Base-by-base conservation (phyloP, 2,797 vertebrate species). In the Hemitrygon akajei region DNA sequence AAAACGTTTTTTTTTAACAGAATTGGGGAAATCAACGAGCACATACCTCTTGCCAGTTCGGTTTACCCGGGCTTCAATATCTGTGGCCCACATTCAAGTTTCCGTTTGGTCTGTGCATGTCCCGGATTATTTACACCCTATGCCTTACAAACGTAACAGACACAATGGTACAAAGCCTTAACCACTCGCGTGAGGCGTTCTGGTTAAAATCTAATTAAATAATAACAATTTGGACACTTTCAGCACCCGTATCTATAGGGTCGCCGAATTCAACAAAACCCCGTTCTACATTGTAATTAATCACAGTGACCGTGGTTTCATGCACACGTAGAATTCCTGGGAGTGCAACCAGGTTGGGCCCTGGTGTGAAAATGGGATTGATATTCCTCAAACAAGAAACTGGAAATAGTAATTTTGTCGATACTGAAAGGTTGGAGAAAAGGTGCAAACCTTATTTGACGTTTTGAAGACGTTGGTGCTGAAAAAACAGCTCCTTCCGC, bases 71-170 rank as follows among this genome's bases (percentile, higher is more conserved):
- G 91, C 27, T 93, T n/a, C 91, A 93, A n/a, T 93, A 47, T 11
- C 91, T 16, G 71, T 58, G 56, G 5, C 66, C 91, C 34, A 69
- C 86, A 89, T 89, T 89, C 86, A 89, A 89, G 60, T 93, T 93
- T 47, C 71, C 25, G 40, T 40, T 56, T 75, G 91, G n/a, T 75
- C 37, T 93, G 40, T 93, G 40, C 40, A 47, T 93, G 71, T 76
- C 91, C 91, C 37, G 91, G 91, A 93, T 93, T 93, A 93, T 73
- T 93, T 76, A 93, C 91, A 76, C 91, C 37, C 91, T 3, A 71
- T 76, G 25, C 11, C 27, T n/a, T 56, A 12, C 71, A 93, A 93
- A 76, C 91, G 91, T 75, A 93, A 75, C 27, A n/a, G 40, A 20
- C 47, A 93, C 91, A 93, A 76, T 76, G 37, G 71, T 73, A 93